Conservation (phyloP, 2,113 vertebrate genomes). For the Neoarius graeffei region DNA sequence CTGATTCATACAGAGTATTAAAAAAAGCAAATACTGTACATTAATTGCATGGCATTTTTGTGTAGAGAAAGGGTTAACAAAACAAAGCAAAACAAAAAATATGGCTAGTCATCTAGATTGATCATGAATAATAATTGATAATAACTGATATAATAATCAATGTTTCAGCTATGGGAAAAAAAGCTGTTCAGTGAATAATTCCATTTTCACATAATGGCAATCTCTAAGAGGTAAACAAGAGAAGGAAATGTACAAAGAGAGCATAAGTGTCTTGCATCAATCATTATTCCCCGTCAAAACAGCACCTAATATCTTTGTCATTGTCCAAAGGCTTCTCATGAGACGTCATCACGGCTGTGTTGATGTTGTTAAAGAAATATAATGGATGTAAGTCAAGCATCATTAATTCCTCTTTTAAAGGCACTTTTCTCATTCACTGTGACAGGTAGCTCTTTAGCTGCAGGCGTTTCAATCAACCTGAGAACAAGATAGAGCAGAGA, state of each 20-base stretch:
- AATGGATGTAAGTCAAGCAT: slow-evolving; percentile 64
- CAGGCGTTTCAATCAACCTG: slow-evolving; percentile 52
- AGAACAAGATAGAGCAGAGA: slow-evolving; percentile 57
- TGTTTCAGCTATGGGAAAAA: neutral
- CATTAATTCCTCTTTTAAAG: slow-evolving; percentile 60
- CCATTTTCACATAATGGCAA: neutral
- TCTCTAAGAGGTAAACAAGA: neutral
- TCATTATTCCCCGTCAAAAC: slow-evolving; percentile 35
- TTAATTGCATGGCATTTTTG: neutral
- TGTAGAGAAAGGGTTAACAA: neutral
- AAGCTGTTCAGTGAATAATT: neutral
- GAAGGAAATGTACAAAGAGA: slow-evolving; percentile 21
- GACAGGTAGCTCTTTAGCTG: slow-evolving; percentile 57
- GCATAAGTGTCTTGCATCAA: slow-evolving; percentile 23
- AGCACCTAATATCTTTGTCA: slow-evolving; percentile 47
- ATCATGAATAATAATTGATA: neutral
- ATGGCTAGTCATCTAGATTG: neutral
- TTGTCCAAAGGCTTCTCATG: slow-evolving; percentile 30
- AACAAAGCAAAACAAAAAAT: neutral
- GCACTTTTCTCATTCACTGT: slow-evolving; percentile 36
- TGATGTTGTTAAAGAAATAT: slow-evolving; percentile 58
- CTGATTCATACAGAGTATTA: neutral
- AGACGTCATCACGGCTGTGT: slow-evolving; percentile 30
- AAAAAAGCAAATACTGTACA: neutral
- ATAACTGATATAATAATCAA: neutral